Percentiles rank a stretch among this genome's conserved stretches.
These are phyloP conservation scores for Drosophila picticornis DNA, from an alignment of 2,888 invertebrate species.

Conservation along the genomic window DNA sequence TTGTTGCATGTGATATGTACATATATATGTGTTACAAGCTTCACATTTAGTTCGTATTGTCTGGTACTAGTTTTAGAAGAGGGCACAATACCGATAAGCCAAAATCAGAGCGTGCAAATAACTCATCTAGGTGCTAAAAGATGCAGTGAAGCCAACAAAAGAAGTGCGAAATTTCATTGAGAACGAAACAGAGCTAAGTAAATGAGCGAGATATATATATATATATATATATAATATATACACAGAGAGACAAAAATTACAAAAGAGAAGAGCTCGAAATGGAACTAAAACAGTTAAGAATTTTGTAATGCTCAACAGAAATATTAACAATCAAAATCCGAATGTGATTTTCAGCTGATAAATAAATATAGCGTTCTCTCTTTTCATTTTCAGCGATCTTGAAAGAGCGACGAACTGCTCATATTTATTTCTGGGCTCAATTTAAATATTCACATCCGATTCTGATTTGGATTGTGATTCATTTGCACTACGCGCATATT, in stretches of 20 bases:
- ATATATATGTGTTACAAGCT: constrained; percentile 7
- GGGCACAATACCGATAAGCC: constrained; percentile 49
- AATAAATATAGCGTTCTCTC: background rate
- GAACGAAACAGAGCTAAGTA: constrained; percentile 14
- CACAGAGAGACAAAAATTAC: background rate
- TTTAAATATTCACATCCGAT: constrained; percentile 36
- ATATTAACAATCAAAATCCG: constrained; percentile 10
- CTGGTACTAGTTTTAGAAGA: constrained; percentile 27
- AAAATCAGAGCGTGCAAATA: constrained; percentile 71
- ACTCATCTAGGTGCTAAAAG: constrained; percentile 69
- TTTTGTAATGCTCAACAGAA: background rate
- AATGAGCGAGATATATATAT: background rate
- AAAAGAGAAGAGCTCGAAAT: background rate
- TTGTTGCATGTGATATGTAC: background rate
- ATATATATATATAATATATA: background rate
- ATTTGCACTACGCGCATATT: constrained; percentile 59
- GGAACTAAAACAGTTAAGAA: constrained; percentile 1
- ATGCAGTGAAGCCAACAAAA: constrained; percentile 61
- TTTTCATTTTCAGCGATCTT: background rate
- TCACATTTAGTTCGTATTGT: constrained; percentile 3
- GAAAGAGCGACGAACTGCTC: background rate
- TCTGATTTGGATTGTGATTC: constrained; percentile 66
- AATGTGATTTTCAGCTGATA: constrained; percentile 27
- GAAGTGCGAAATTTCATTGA: constrained; percentile 56
- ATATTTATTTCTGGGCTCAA: constrained; percentile 1